These are phyloP conservation scores for Labeo catla DNA, from an alignment of 2,113 vertebrate genomes.

Conservation along the genomic window DNA sequence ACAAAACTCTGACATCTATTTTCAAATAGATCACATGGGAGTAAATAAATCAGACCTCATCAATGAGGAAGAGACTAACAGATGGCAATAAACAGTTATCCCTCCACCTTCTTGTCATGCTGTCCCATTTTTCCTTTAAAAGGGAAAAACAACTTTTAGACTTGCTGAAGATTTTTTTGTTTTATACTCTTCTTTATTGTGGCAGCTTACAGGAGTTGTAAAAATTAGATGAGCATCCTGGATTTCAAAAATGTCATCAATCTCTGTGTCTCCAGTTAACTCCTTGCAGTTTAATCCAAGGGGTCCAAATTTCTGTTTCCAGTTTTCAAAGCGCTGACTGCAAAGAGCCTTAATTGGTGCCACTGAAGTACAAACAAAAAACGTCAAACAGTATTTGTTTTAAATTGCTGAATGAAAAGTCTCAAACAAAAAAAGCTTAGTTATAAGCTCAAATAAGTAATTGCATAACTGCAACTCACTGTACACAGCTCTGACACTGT, in stretches of 20 bases:
- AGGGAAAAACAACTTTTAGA: not conserved
- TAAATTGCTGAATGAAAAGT: not conserved
- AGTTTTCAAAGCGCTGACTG: conserved; percentile 92
- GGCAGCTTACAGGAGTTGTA: conserved; percentile 90
- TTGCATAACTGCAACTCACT: conserved; percentile 76
- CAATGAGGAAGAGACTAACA: conserved; percentile 92
- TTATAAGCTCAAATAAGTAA: not conserved
- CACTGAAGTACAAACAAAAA: conserved; percentile 78
- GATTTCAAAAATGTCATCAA: conserved; percentile 98
- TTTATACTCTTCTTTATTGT: not conserved
- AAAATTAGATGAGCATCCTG: conserved; percentile 93
- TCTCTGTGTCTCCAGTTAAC: conserved; percentile 92
- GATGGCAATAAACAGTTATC: conserved; percentile 90
- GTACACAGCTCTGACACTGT: conserved; percentile 93
- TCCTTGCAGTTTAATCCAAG: conserved; percentile 94
- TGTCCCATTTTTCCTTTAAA: conserved; percentile 97
- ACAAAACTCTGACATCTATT: not conserved
- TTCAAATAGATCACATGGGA: not conserved
- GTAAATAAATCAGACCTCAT: conserved; percentile 81
- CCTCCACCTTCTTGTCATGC: conserved; percentile 97
- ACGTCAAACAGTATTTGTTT: not conserved
- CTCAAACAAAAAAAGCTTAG: not conserved
- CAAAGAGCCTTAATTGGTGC: conserved; percentile 98
- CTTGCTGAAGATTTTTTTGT: not conserved
- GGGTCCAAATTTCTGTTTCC: conserved; percentile 93